Percentiles rank a stretch among this genome's conserved stretches.
Conservation (phyloP, 2,797 vertebrate species). For the Crax fasciolata region DNA sequence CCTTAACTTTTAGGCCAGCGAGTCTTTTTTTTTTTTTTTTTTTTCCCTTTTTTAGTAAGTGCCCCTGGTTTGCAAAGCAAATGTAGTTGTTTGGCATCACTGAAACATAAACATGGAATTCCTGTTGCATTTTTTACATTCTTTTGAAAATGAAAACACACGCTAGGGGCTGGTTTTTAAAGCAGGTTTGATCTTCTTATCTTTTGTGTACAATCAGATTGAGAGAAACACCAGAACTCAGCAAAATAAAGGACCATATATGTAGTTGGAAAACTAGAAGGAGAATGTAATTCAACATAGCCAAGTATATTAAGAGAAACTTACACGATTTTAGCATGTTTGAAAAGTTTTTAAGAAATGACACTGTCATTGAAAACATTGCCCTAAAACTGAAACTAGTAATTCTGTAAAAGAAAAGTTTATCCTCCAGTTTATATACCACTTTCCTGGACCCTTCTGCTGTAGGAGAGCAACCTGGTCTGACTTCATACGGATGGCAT, state of each 20-base stretch:
- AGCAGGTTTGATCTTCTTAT: not conserved
- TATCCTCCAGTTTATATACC: no score
- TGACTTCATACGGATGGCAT: not conserved
- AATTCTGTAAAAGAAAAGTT: not conserved
- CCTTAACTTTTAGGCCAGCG: not conserved
- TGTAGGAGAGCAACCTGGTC: not conserved
- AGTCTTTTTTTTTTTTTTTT: not conserved
- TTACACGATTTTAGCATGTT: not conserved
- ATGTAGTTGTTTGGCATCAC: not conserved
- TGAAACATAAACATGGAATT: not conserved
- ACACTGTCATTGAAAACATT: not conserved
- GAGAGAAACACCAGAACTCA: not conserved
- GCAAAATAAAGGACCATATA: not conserved
- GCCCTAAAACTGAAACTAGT: not conserved
- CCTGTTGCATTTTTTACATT: not conserved
- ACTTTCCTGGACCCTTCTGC: not conserved
- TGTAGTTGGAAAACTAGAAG: not conserved
- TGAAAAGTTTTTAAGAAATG: not conserved
- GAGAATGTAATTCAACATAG: not conserved
- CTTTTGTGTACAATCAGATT: not conserved
- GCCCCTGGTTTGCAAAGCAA: not conserved
- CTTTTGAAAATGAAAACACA: not conserved
- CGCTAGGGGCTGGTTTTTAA: not conserved
- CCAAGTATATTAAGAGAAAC: not conserved
- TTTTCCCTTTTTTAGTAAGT: not conserved